Percentiles rank a stretch among this genome's conserved stretches.
Conservation (phyloP, 2,113 vertebrate genomes). For the Rhizomys pruinosus region DNA sequence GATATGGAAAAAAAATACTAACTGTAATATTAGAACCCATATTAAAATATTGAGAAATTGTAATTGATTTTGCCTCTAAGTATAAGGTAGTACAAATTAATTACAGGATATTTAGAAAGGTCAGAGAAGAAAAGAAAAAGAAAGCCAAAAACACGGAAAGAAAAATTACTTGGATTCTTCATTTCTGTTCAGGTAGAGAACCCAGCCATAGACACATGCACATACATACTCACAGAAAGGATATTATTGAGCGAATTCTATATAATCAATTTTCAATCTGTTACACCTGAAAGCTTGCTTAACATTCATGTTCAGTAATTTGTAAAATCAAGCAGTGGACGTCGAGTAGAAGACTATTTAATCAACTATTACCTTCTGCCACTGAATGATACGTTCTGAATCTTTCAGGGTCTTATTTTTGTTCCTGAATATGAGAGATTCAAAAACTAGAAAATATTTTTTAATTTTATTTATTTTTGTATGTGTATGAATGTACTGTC, state of each 20-base stretch:
- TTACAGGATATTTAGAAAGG: background rate
- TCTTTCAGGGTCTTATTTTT: background rate
- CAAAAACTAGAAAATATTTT: background rate
- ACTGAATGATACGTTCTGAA: background rate
- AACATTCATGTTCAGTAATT: constrained; percentile 7
- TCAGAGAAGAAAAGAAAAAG: background rate
- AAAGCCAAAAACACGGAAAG: background rate
- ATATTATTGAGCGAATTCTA: background rate
- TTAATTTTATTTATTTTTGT: too few relatives aligned
- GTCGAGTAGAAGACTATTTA: background rate
- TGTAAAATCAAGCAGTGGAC: background rate
- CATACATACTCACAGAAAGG: background rate
- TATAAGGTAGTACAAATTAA: background rate
- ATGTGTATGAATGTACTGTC: too few relatives aligned
- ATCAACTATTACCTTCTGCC: background rate
- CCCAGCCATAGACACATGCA: background rate
- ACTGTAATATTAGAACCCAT: background rate
- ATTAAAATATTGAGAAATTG: background rate
- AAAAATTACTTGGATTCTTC: background rate
- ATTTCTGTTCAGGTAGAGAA: background rate
- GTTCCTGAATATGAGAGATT: background rate
- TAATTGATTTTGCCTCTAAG: constrained; percentile 28
- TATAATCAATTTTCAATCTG: background rate
- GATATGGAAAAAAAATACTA: background rate
- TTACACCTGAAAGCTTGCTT: background rate